phyloP scores from a whole-genome alignment of 92 coral and sea anemone genomes.

The Meandrina meandrites region DNA sequence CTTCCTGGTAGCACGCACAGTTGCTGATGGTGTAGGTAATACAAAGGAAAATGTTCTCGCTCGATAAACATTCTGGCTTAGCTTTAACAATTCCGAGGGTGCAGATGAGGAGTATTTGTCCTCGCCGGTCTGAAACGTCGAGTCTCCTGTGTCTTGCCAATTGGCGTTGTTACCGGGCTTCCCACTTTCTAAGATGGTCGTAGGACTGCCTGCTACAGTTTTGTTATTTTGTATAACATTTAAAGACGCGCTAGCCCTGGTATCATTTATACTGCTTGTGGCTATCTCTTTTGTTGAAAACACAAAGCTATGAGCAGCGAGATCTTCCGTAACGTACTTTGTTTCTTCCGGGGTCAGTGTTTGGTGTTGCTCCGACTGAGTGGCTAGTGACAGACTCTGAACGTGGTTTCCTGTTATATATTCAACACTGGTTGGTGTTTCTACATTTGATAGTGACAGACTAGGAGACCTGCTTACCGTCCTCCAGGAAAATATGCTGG shows the following conservation, averaged over 20 bases:
- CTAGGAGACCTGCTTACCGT: background rate
- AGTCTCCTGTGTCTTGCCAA: background rate
- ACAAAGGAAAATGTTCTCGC: background rate
- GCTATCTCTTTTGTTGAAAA: background rate
- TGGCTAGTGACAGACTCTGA: background rate
- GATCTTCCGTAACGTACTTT: background rate
- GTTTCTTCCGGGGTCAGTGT: background rate
- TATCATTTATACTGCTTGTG: background rate
- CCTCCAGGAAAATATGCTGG: too few species aligned
- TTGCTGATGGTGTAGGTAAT: conserved; percentile 4
- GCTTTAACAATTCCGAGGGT: too few species aligned
- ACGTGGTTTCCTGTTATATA: background rate
- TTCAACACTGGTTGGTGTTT: background rate
- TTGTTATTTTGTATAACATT: background rate
- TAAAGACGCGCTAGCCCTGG: background rate
- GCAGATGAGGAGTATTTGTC: background rate
- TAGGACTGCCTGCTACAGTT: background rate
- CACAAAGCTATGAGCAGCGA: background rate
- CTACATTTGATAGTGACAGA: background rate
- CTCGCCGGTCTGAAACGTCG: background rate
- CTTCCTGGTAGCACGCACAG: background rate
- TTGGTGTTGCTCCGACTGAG: background rate
- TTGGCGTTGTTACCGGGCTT: background rate
- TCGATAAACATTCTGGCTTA: background rate
- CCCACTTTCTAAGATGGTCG: background rate